A percentile compares a stretch with the other conserved stretches of the same genome.
These are phyloP conservation scores for pig (Sus scrofa) DNA, from an alignment of 2,113 vertebrate species.

Conservation along the genomic window DNA sequence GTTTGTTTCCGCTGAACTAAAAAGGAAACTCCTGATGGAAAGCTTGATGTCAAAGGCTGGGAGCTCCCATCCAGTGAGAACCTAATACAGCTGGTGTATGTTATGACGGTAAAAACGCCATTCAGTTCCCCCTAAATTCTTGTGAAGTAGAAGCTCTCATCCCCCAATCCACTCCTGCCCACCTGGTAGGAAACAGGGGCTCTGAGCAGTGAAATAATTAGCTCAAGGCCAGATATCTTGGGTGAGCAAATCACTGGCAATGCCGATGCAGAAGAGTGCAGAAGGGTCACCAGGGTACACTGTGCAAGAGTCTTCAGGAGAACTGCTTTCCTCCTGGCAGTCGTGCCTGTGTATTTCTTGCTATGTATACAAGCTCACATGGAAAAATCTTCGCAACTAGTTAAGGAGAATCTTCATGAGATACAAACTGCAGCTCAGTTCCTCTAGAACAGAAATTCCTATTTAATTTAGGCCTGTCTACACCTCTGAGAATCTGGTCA, in stretches of 20 bases:
- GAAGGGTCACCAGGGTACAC: too few relatives aligned
- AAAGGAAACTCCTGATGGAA: too few relatives aligned
- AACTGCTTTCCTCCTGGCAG: background rate
- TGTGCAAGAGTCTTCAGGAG: background rate
- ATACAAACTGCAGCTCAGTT: background rate
- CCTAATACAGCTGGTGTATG: background rate
- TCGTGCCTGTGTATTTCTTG: accelerated
- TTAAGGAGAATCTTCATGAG: background rate
- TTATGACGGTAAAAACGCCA: background rate
- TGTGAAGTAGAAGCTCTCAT: background rate
- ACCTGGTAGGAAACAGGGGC: background rate
- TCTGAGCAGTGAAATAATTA: background rate
- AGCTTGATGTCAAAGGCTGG: background rate
- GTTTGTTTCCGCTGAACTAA: too few relatives aligned
- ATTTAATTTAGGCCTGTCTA: background rate
- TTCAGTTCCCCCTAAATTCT: background rate
- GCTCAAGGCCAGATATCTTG: background rate
- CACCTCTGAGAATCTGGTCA: background rate
- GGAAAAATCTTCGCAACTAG: background rate
- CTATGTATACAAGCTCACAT: background rate
- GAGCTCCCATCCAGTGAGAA: background rate
- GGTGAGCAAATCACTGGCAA: background rate
- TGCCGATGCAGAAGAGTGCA: accelerated
- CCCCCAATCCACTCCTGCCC: too few relatives aligned
- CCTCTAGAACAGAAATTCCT: background rate